A percentile compares a stretch with the other conserved stretches of the same genome.
Evolutionary conservation across 2,113 vertebrate genomes (phyloP).

Genomic region (Chaetodon trifascialis): DNA sequence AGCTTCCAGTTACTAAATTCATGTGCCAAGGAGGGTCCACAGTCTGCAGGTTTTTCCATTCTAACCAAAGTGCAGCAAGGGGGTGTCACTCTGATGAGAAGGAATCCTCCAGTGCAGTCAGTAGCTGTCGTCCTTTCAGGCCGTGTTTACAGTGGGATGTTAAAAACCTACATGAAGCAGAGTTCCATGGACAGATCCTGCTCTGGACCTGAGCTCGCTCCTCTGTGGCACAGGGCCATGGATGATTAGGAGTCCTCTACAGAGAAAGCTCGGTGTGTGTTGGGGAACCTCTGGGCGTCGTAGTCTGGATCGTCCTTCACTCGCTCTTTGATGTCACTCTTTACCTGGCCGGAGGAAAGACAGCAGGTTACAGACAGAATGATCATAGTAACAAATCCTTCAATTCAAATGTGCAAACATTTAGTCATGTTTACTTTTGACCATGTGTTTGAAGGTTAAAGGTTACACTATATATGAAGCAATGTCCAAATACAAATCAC

Average conservation of each 20-base stretch:
- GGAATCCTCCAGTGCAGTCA: background rate
- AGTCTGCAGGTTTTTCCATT: background rate
- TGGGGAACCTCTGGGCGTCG: slow-evolving; percentile 87
- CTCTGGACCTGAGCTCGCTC: background rate
- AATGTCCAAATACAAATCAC: too few relatives aligned
- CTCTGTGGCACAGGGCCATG: background rate
- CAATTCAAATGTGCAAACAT: background rate
- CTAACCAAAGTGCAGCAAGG: background rate
- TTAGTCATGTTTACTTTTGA: background rate
- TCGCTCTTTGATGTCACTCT: slow-evolving; percentile 86
- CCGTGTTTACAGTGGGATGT: background rate
- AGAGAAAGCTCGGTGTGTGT: slow-evolving; percentile 86
- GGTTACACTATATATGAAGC: too few relatives aligned
- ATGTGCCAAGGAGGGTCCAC: background rate
- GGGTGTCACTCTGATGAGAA: slow-evolving; percentile 3
- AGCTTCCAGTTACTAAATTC: background rate
- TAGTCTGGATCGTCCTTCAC: slow-evolving; percentile 87
- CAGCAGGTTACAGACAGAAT: background rate
- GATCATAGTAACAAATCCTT: background rate
- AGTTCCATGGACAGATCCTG: background rate
- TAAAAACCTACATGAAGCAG: slow-evolving; percentile 1
- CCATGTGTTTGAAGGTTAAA: too few relatives aligned
- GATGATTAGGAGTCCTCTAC: slow-evolving; percentile 79
- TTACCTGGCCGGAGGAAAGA: slow-evolving; percentile 78
- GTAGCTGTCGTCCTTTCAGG: background rate